Conservation (phyloP, 2,888 invertebrate species). For the Helicoverpa assulta region DNA sequence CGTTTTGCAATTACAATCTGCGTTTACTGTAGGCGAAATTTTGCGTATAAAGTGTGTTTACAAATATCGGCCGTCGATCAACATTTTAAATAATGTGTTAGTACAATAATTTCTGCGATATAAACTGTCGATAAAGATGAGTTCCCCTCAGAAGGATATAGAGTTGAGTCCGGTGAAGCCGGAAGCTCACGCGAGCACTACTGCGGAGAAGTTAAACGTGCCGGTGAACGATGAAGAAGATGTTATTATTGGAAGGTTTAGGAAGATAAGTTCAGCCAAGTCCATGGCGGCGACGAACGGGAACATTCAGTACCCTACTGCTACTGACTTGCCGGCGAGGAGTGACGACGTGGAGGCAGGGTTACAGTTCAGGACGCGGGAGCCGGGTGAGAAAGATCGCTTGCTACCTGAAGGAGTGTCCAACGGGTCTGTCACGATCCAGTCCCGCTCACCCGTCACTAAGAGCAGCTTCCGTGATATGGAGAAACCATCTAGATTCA, state of each 20-base stretch:
- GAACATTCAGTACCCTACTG: conserved; percentile 84
- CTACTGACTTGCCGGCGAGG: conserved; percentile 74
- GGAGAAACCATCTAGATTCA: conserved; percentile 91
- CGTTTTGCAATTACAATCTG: conserved; percentile 3
- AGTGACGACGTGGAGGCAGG: conserved; percentile 82
- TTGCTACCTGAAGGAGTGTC: conserved; percentile 71
- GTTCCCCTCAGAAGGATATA: conserved; percentile 83
- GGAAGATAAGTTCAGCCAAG: conserved; percentile 89
- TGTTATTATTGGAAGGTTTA: conserved; percentile 87
- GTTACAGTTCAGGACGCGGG: conserved; percentile 78
- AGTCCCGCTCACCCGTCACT: conserved; percentile 78
- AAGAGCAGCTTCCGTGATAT: conserved; percentile 92
- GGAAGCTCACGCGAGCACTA: conserved; percentile 65
- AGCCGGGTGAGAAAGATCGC: conserved; percentile 77
- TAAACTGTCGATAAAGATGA: conserved; percentile 68
- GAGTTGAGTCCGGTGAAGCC: conserved; percentile 83
- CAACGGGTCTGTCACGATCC: conserved; percentile 65
- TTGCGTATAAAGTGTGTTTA: conserved; percentile 5
- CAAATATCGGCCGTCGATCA: conserved; percentile 2
- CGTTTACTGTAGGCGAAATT: conserved; percentile 7
- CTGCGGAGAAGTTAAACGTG: conserved; percentile 69
- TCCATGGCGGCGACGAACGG: conserved; percentile 89
- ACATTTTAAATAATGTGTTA: conserved; percentile 48
- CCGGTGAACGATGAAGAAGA: conserved; percentile 84
- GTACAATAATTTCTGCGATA: conserved; percentile 16